Conservation (phyloP, 2,797 vertebrate genomes). For the Balearica regulorum region DNA sequence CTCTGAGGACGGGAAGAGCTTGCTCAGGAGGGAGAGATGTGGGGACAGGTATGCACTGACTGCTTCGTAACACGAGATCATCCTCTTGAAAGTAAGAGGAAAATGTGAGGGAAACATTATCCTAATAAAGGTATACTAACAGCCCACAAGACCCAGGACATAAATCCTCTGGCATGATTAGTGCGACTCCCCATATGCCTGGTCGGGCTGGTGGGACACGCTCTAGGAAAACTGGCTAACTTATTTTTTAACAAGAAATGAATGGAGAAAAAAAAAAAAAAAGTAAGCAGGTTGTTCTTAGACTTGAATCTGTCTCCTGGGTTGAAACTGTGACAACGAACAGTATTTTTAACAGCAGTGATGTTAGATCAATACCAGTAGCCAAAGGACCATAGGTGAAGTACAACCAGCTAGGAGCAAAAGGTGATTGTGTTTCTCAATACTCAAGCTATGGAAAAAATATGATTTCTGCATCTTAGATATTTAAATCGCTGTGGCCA, state of each 20-base stretch:
- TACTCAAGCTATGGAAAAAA: background rate
- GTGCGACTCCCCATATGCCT: background rate
- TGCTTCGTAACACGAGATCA: background rate
- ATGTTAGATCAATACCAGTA: background rate
- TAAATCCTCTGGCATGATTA: background rate
- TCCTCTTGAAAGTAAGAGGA: background rate
- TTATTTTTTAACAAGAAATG: background rate
- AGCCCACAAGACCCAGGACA: background rate
- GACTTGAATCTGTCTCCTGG: background rate
- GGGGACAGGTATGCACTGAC: fast-evolving
- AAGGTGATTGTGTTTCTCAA: background rate
- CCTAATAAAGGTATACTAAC: background rate
- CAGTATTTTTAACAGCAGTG: background rate
- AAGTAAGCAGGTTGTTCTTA: fast-evolving
- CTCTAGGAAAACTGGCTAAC: background rate
- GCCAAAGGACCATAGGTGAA: background rate
- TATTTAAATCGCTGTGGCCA: background rate
- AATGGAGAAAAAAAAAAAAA: background rate
- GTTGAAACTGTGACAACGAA: background rate
- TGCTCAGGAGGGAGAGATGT: background rate
- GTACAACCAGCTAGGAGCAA: background rate
- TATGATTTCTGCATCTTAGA: background rate
- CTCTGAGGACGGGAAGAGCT: background rate
- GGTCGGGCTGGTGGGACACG: background rate
- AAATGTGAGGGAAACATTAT: background rate